phyloP scores from a whole-genome alignment of 2,888 invertebrate species.

The Campoletis raptor region DNA sequence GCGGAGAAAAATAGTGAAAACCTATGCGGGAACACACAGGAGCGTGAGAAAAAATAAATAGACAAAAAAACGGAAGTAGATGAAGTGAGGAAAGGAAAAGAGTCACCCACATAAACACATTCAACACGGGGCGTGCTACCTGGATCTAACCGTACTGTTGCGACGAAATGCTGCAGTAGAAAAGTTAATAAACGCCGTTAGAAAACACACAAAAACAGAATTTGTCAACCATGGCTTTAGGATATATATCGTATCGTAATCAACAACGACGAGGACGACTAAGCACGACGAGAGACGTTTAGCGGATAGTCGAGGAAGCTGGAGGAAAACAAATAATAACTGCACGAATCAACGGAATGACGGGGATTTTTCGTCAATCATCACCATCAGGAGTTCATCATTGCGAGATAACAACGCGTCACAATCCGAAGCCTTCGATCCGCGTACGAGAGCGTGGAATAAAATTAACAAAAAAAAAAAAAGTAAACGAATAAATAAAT shows the following conservation, averaged over 20 bases:
- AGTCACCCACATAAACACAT: conserved; percentile 69
- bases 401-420: conserved; percentile 21
- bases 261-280: conserved; percentile 48
- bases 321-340: background rate
- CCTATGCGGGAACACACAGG: conserved; percentile 80
- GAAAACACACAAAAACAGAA: conserved; percentile 39
- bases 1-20: conserved; percentile 81
- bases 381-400: conserved; percentile 38
- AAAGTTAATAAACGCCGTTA: conserved; percentile 61
- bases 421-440: background rate
- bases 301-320: conserved; percentile 39
- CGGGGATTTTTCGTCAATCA: conserved; percentile 36
- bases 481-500: background rate
- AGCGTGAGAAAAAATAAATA: conserved; percentile 38
- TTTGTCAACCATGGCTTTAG: conserved; percentile 69
- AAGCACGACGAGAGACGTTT: conserved; percentile 24
- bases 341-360: conserved; percentile 12
- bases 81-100: conserved; percentile 26
- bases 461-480: conserved; percentile 27
- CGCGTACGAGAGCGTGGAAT: conserved; percentile 16
- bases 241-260: conserved; percentile 65
- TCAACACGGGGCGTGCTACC: conserved; percentile 80
- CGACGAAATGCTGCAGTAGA: conserved; percentile 67
- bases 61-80: background rate
- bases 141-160: conserved; percentile 77